Conservation (phyloP, 2,888 invertebrate genomes). For the Tipula lateralis region DNA sequence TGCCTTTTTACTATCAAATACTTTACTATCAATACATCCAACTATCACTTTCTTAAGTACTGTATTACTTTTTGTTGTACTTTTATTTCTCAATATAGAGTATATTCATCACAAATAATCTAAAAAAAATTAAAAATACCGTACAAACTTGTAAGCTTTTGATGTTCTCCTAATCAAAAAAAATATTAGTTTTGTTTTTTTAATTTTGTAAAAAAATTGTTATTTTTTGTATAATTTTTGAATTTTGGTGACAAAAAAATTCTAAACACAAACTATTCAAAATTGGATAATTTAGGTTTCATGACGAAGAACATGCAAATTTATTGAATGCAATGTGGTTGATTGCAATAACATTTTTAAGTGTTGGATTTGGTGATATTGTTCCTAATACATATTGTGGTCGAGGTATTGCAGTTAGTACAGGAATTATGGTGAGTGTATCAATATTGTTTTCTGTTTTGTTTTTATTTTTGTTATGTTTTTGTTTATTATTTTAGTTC, state of each 20-base stretch:
- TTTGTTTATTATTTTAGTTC: neutral
- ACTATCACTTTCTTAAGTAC: slow-evolving; percentile 12
- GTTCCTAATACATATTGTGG: slow-evolving; percentile 99
- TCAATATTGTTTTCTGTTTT: neutral
- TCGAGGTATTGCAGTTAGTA: slow-evolving; percentile 96
- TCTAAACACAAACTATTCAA: slow-evolving; percentile 9
- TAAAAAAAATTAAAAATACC: neutral
- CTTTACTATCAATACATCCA: neutral
- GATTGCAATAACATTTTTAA: slow-evolving; percentile 99
- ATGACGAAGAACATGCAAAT: slow-evolving; percentile 98
- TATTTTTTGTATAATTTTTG: neutral
- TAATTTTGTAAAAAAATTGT: neutral
- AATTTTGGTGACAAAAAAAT: neutral
- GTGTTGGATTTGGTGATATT: slow-evolving; percentile 99
- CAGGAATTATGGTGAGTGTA: slow-evolving; percentile 96
- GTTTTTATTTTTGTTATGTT: neutral
- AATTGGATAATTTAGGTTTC: slow-evolving; percentile 64
- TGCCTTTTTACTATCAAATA: neutral
- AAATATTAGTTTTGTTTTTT: neutral
- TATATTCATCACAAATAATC: neutral
- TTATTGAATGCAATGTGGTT: slow-evolving; percentile 99
- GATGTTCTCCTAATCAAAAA: slow-evolving; percentile 14
- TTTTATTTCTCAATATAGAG: slow-evolving; percentile 1
- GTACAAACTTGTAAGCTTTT: slow-evolving; percentile 24
- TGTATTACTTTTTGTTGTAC: slow-evolving; percentile 24